A percentile compares a stretch with the other conserved stretches of the same genome.
These are phyloP conservation scores for Callyntrura sp. DNA, from an alignment of 2,888 invertebrate species.

Conservation along the genomic window DNA sequence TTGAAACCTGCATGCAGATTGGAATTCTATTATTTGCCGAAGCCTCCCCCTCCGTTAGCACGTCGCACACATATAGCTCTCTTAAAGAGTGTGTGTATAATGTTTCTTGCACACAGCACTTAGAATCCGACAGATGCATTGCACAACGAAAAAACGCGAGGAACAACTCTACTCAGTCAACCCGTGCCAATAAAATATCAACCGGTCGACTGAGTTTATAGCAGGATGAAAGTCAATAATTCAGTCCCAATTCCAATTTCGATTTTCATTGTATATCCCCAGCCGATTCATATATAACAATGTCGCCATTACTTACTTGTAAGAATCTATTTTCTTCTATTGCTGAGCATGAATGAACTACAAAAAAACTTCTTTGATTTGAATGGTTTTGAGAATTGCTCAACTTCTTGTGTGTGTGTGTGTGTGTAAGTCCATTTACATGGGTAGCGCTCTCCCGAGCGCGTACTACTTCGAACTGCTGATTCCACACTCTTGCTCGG, in stretches of 20 bases:
- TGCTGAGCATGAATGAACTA: slow-evolving; percentile 62
- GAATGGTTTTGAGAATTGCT: slow-evolving; percentile 32
- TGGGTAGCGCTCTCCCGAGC: neutral
- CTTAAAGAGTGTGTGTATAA: neutral
- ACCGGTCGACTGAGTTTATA: slow-evolving; percentile 76
- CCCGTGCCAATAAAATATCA: slow-evolving; percentile 76
- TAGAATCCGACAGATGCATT: neutral
- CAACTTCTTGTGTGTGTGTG: slow-evolving; percentile 8
- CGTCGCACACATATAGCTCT: neutral
- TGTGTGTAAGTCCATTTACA: neutral
- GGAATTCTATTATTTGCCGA: slow-evolving; percentile 8
- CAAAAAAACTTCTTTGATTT: slow-evolving; percentile 64
- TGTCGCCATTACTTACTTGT: slow-evolving; percentile 70
- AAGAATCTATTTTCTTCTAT: slow-evolving; percentile 53
- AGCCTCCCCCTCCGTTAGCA: neutral
- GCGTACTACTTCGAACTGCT: neutral
- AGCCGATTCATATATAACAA: slow-evolving; percentile 70
- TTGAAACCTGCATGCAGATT: slow-evolving; percentile 1
- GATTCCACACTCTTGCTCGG: neutral
- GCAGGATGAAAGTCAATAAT: slow-evolving; percentile 80
- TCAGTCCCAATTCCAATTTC: slow-evolving; percentile 81
- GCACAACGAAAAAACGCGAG: slow-evolving; percentile 3
- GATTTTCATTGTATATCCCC: slow-evolving; percentile 73
- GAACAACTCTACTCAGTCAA: slow-evolving; percentile 46
- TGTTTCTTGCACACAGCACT: neutral